These are phyloP conservation scores for Triplophysa dalaica DNA, from an alignment of 2,113 vertebrate species.

Conservation along the genomic window DNA sequence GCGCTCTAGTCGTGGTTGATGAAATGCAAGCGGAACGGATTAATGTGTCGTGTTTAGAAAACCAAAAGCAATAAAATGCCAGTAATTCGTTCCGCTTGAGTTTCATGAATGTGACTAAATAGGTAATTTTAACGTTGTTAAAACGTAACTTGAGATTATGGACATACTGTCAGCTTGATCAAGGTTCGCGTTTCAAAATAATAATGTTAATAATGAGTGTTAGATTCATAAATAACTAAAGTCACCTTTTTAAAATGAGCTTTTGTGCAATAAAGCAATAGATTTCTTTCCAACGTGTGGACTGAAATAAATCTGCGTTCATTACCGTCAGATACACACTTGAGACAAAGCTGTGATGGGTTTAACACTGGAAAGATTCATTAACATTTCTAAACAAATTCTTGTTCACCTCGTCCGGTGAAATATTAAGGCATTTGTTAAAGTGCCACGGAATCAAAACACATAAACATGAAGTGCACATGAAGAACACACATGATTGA, in stretches of 20 bases:
- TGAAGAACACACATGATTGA: no score
- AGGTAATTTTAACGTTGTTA: background rate
- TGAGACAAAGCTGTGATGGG: no score
- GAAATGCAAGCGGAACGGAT: no score
- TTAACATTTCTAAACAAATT: no score
- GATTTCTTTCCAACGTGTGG: constrained; percentile 23
- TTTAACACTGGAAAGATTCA: no score
- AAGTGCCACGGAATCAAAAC: background rate
- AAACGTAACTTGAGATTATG: background rate
- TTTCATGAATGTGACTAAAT: background rate
- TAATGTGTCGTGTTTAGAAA: no score
- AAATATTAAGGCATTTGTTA: background rate
- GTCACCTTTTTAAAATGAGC: background rate
- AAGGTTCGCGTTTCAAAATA: constrained; percentile 19
- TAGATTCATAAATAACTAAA: background rate
- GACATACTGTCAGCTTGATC: background rate
- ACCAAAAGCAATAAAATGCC: no score
- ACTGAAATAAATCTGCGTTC: constrained; percentile 37
- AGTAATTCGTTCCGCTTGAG: background rate
- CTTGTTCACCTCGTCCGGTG: background rate
- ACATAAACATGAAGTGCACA: background rate
- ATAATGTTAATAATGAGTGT: constrained; percentile 1
- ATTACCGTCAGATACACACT: background rate
- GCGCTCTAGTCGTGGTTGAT: no score
- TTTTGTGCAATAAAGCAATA: constrained; percentile 65